These are phyloP conservation scores for Ranitomeya variabilis DNA, from an alignment of 2,113 vertebrate species.

Conservation along the genomic window DNA sequence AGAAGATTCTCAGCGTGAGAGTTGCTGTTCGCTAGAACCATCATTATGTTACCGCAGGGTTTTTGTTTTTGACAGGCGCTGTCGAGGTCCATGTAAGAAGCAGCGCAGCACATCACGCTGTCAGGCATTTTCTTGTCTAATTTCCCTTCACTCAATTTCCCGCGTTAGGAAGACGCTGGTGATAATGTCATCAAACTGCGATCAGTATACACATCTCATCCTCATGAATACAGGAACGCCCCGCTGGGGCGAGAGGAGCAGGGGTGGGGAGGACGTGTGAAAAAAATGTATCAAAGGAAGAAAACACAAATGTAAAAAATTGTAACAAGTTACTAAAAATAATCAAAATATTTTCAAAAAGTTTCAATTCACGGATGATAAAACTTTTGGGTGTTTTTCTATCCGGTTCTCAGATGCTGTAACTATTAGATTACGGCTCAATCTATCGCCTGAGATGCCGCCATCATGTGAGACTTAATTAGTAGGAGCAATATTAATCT, in stretches of 20 bases:
- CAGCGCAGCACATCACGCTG: background rate
- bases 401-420: no score
- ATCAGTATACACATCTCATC: conserved; percentile 22
- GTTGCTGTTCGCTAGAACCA: background rate
- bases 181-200: conserved; percentile 8
- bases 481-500: no score
- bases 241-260: background rate
- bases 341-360: no score
- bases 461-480: no score
- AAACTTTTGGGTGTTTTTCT: no score
- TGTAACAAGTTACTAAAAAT: no score
- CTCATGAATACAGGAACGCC: background rate
- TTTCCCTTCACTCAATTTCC: conserved; percentile 43
- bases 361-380: no score
- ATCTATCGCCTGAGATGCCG: no score
- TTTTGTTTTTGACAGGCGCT: background rate
- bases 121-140: conserved; percentile 14
- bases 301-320: no score
- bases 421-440: no score
- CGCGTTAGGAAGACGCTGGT: background rate
- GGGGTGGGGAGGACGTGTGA: no score
- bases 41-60: background rate
- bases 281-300: no score
- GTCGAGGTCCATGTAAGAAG: background rate
- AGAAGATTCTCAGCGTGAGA: conserved; percentile 9